Evolutionary conservation across 2,113 vertebrate species (phyloP), one percentile per base, ranked within the genome.

Genomic region (Anseranas semipalmata): DNA sequence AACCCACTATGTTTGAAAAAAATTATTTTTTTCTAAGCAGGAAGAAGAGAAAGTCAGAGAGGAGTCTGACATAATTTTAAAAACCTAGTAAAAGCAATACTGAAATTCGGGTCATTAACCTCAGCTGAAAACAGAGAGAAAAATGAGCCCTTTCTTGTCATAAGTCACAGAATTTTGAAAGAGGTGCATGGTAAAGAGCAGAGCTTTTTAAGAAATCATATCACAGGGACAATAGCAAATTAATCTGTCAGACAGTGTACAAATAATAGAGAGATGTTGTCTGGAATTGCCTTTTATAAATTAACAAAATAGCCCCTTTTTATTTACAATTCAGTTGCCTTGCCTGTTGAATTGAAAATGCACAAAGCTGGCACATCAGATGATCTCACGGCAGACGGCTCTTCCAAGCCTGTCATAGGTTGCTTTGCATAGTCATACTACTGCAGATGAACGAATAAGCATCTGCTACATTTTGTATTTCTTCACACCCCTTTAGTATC

Each of bases 31-130:
- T 25, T 16, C 58, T 39, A 60, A 90, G 45, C 52, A 75, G 37
- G 73, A 89, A 94, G 32, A 62, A 77, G 76, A 90, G 19, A 91
- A 87, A 89, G 52, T 81, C 80, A 91, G 72, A 89, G 52, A 87
- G 21, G 18, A 19, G 18, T 68, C 76, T 82, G 74, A 83, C 30
- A 55, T 39, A 39, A 55, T 82, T 93, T 95, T 72, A 20, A 53
- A 92, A 96, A 82, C 18, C 16, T 4, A 0, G 15, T 72, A 58
- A 87, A 90, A 93, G 30, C 60, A 48, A 65, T 50, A 81, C 10
- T 62, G 41, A 27, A 67, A 85, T 83, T 76, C 76, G 58, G 18
- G 63, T 68, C 32, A 82, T 93, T 79, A 93, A 84, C 37, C 84
- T 84, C 74, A 85, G 10, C 30, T 79, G 68, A 68, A 73, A 82